Evolutionary conservation across 2,888 invertebrate genomes (phyloP).

Genomic region (Athrips mouffetella): DNA sequence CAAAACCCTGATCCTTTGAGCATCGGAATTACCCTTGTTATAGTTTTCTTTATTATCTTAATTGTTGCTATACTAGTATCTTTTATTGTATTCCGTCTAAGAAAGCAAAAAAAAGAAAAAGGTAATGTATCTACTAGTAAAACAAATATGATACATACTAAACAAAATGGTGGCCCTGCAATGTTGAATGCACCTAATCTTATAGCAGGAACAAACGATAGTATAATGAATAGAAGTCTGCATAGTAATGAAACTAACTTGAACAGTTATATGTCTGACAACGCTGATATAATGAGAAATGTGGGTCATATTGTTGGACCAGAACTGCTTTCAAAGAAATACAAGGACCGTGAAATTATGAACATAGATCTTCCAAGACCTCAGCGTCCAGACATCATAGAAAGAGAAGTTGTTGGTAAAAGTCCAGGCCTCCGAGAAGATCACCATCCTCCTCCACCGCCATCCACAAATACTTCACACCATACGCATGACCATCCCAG

Average conservation of each 20-base stretch:
- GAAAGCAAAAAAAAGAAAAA: conserved; percentile 93
- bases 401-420: conserved; percentile 91
- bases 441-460: conserved; percentile 88
- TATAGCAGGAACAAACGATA: conserved; percentile 82
- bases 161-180: conserved; percentile 85
- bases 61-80: conserved; percentile 93
- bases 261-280: conserved; percentile 84
- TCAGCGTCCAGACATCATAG: conserved; percentile 95
- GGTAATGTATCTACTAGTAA: conserved; percentile 81
- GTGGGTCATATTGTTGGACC: conserved; percentile 89
- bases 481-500: conserved; percentile 85
- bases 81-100: conserved; percentile 93
- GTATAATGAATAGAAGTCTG: conserved; percentile 82
- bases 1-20: conserved; percentile 92
- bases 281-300: conserved; percentile 85
- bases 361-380: conserved; percentile 85
- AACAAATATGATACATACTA: conserved; percentile 85
- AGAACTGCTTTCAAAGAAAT: conserved; percentile 92
- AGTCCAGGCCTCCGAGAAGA: conserved; percentile 88
- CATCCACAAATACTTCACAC: conserved; percentile 83
- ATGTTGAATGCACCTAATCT: conserved; percentile 84
- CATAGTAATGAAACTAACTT: conserved; percentile 85
- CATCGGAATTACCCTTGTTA: conserved; percentile 94
- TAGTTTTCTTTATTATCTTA: conserved; percentile 94
- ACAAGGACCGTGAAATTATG: conserved; percentile 90